Evolutionary conservation across 2,888 invertebrate genomes (phyloP), one percentile per base, ranked within the genome.

Genomic region (Diaperis boleti): DNA sequence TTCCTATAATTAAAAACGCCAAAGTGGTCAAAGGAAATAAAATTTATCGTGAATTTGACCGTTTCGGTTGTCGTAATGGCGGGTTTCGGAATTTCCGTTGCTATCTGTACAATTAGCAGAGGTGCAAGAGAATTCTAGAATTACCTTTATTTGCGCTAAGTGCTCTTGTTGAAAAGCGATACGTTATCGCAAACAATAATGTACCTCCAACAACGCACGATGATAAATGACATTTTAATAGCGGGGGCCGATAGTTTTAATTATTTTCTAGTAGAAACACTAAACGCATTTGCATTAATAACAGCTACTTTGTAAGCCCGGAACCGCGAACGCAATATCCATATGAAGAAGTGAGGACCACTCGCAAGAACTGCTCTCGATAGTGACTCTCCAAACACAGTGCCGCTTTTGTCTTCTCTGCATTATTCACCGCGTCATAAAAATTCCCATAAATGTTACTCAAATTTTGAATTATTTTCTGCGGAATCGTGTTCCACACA

Each of bases 1-100:
- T 66, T 63, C 61, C 49, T 49, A 54, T 55, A 56, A 64, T 64
- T 66, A 63, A 62, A 59, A 59, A 41, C 41, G 62, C 55, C 62
- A 18, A 57, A 59, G 39, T 52, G 31, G 57, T 61, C 45, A 52
- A 44, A 31, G 20, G 18, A 20, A 47, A 20, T 26, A 49, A 50
- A 57, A 65, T 65, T 65, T 65, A 65, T 65, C 50, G 56, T 26
- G 45, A 41, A 55, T 44, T 55, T 10, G 20, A 33, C 31, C 11
- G 20, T 54, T 22, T 39, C 17, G 13, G 13, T 45, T 29, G 14
- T 31, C n/a, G 10, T 44, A 44, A 44, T 20, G 44, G 26, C 26
- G 13, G 26, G 10, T n/a, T 8, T 10, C 18, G 44, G 11, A 52
- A 22, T 52, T 52, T 52, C 29, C 52, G 15, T 45, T 45, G 15